Conservation (phyloP, 2,888 invertebrate genomes). For the Ophion ellenae region DNA sequence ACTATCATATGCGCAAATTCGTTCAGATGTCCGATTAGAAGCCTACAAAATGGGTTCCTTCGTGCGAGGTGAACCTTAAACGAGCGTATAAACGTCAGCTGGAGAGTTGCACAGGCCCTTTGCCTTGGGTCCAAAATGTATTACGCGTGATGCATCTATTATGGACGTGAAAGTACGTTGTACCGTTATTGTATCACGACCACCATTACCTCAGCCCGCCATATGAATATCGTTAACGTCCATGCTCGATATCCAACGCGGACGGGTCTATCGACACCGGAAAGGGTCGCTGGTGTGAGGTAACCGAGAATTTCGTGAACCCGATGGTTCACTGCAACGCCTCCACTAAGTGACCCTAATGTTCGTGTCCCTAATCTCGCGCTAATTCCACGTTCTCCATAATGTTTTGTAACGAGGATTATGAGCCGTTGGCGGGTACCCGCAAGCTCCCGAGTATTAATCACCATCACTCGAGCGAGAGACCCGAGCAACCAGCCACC, state of each 20-base stretch:
- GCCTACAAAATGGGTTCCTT: too few relatives aligned
- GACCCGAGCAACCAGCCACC: slow-evolving; percentile 33
- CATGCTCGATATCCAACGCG: slow-evolving; percentile 19
- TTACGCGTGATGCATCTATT: background rate
- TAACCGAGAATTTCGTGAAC: slow-evolving; percentile 38
- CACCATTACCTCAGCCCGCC: background rate
- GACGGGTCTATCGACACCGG: slow-evolving; percentile 44
- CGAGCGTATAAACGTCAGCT: slow-evolving; percentile 60
- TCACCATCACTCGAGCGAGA: slow-evolving; percentile 72
- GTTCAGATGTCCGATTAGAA: too few relatives aligned
- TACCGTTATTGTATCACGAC: background rate
- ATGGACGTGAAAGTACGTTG: slow-evolving; percentile 4
- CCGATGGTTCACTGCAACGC: slow-evolving; percentile 34
- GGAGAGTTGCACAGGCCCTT: slow-evolving; percentile 9
- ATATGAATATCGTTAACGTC: slow-evolving; percentile 47
- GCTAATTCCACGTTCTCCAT: slow-evolving; percentile 68
- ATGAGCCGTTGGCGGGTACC: slow-evolving; percentile 60
- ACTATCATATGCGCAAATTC: too few relatives aligned
- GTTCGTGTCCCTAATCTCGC: slow-evolving; percentile 70
- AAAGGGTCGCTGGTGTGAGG: slow-evolving; percentile 19
- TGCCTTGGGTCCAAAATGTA: slow-evolving; percentile 16
- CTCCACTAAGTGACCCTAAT: slow-evolving; percentile 70
- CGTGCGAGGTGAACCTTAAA: slow-evolving; percentile 58
- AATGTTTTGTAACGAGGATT: slow-evolving; percentile 69
- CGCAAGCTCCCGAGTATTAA: slow-evolving; percentile 69